phyloP scores from a whole-genome alignment of 2,113 vertebrate species.

The Mus musculus region GRCm39 chr6:92534001-92534500 shows the following conservation, averaged over 20 bases:
- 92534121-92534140: constrained; percentile 25
- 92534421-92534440: background rate
- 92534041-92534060: background rate
- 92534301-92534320: background rate
- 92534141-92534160: background rate
- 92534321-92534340: background rate
- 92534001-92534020: too few species aligned
- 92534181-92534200: background rate
- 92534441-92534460: background rate
- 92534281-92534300: background rate
- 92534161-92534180: background rate
- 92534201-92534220: background rate
- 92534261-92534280: background rate
- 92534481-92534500: background rate
- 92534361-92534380: background rate
- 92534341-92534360: background rate
- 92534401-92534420: background rate
- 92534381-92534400: background rate
- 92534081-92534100: too few species aligned
- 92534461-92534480: background rate
- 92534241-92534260: background rate
- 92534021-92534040: background rate
- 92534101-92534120: background rate
- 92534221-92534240: background rate
- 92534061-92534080: background rate